Percentiles rank a stretch among this genome's conserved stretches.
phyloP scores from a whole-genome alignment of 2,113 vertebrate species.

The Pristiophorus japonicus region DNA sequence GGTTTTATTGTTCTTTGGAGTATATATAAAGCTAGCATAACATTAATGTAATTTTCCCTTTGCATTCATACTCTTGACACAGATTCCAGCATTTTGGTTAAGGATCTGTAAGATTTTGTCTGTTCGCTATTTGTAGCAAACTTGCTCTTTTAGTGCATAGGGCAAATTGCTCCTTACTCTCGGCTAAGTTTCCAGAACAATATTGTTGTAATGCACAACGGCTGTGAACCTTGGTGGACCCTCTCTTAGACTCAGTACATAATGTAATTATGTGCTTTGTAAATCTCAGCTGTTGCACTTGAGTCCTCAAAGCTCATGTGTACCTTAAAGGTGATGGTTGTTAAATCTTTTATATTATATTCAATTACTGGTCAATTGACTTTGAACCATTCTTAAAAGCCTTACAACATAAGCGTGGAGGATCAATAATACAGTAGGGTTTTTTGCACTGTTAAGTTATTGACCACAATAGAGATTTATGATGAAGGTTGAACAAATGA shows the following conservation, averaged over 20 bases:
- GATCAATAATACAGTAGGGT: background rate
- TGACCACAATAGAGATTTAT: background rate
- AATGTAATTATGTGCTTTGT: background rate
- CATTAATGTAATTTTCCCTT: too few species aligned
- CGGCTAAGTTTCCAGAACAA: background rate
- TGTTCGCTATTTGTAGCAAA: too few species aligned
- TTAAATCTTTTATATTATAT: background rate
- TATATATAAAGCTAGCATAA: too few species aligned
- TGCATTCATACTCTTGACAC: too few species aligned
- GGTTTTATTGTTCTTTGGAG: too few species aligned
- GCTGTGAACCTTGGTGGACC: background rate
- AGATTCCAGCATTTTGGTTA: too few species aligned
- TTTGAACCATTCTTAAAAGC: background rate
- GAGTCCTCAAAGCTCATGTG: background rate
- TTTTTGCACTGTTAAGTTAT: background rate
- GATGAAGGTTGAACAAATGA: background rate
- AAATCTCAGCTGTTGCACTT: background rate
- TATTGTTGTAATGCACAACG: background rate
- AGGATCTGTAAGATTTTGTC: too few species aligned
- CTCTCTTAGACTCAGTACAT: background rate
- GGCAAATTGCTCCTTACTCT: background rate
- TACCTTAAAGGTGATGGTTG: background rate
- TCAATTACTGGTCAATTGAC: conserved; percentile 7
- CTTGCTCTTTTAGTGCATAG: too few species aligned
- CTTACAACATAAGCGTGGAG: background rate